These are phyloP conservation scores for Montipora capricornis DNA, from an alignment of 64 coral and sea anemone species.

Conservation along the genomic window DNA sequence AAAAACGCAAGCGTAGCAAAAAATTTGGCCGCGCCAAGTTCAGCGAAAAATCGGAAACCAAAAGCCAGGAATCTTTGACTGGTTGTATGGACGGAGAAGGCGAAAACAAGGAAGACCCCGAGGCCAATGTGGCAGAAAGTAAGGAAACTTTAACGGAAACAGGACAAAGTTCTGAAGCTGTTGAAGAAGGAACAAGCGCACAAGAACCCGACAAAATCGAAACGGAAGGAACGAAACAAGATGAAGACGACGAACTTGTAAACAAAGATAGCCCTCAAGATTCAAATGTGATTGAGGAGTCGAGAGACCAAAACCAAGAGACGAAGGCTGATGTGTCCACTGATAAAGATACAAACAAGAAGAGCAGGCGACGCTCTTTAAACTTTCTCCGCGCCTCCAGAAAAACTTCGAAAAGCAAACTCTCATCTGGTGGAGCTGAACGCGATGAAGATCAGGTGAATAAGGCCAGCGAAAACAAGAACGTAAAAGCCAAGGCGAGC, in stretches of 20 bases:
- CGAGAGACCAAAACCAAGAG: neutral
- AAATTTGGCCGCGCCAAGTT: neutral
- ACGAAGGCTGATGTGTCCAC: neutral
- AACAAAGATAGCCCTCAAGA: neutral
- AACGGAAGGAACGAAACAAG: neutral
- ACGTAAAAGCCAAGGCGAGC: neutral
- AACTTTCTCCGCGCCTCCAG: neutral
- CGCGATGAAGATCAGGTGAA: neutral
- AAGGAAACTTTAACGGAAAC: neutral
- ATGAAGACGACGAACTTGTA: neutral
- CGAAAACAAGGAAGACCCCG: neutral
- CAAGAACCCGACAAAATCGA: neutral
- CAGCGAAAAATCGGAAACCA: neutral
- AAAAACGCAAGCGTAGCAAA: slow-evolving; percentile 13
- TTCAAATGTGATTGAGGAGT: neutral
- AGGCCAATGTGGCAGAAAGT: neutral
- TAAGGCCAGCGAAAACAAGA: neutral
- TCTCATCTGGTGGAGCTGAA: neutral
- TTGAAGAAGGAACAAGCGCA: neutral
- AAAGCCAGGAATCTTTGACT: slow-evolving; percentile 10
- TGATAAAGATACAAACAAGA: slow-evolving; percentile 17
- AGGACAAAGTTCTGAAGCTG: neutral
- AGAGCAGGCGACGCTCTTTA: neutral
- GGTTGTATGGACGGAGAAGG: neutral
- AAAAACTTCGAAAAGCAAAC: slow-evolving; percentile 16